These are phyloP conservation scores for Zenarchopterus dispar DNA, from an alignment of 2,797 vertebrate species.

Conservation along the genomic window DNA sequence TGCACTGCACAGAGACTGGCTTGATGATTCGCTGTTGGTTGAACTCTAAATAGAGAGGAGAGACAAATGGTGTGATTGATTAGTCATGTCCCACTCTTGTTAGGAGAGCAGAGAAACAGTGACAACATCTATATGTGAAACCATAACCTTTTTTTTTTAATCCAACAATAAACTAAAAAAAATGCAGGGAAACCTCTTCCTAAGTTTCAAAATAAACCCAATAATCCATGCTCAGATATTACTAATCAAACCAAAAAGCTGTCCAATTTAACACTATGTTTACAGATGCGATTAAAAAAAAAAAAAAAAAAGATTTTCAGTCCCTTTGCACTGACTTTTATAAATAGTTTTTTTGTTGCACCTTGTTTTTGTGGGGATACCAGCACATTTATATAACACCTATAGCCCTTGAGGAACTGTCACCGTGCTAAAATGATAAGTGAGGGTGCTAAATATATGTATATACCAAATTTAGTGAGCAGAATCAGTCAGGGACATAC, in stretches of 20 bases:
- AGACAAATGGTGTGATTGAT: constrained; percentile 16
- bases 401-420: neutral
- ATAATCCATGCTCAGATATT: neutral
- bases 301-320: too few species aligned
- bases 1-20: constrained; percentile 94
- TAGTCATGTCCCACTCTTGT: neutral
- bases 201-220: neutral
- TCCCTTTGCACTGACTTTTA: too few species aligned
- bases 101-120: neutral
- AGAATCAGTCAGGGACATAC: constrained; percentile 22
- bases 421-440: neutral
- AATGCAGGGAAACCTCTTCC: neutral
- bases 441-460: neutral
- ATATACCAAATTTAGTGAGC: constrained; percentile 19
- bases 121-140: neutral
- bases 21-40: constrained; percentile 94
- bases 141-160: neutral
- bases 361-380: too few species aligned
- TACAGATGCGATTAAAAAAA: too few species aligned
- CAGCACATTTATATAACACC: too few species aligned
- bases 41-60: constrained; percentile 81
- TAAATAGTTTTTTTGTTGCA: too few species aligned
- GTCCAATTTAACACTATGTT: neutral
- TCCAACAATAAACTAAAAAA: neutral
- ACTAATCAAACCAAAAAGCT: too few species aligned